These are phyloP conservation scores for Chaetorhynchus papuensis DNA, from an alignment of 2,113 vertebrate genomes.

Conservation along the genomic window DNA sequence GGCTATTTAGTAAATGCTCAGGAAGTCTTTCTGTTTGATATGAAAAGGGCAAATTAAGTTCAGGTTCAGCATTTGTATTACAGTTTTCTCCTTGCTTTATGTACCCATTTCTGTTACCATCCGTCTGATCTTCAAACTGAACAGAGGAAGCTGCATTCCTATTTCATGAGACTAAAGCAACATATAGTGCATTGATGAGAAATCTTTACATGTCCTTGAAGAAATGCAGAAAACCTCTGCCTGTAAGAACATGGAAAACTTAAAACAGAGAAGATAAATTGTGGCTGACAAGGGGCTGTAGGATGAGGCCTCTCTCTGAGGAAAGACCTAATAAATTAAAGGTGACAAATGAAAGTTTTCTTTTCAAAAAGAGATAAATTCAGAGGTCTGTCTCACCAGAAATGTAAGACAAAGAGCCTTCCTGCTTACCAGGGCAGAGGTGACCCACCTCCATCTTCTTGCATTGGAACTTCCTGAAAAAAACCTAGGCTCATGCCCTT, in stretches of 20 bases:
- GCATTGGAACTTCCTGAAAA: neutral
- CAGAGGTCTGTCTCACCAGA: neutral
- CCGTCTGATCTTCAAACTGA: neutral
- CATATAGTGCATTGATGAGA: neutral
- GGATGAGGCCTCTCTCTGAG: neutral
- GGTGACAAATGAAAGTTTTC: neutral
- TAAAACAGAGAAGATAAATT: neutral
- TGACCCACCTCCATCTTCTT: neutral
- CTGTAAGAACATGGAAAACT: neutral
- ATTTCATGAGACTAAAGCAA: neutral
- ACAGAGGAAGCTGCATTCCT: neutral
- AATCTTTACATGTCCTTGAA: neutral
- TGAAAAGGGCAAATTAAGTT: neutral
- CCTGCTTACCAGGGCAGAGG: neutral
- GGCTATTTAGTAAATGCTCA: neutral
- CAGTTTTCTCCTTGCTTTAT: neutral
- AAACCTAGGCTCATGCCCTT: neutral
- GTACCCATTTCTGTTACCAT: neutral
- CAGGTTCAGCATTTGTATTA: neutral
- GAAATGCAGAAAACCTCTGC: neutral
- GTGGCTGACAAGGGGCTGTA: neutral
- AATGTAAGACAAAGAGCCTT: neutral
- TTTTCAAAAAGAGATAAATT: neutral
- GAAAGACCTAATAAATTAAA: slow-evolving; percentile 24
- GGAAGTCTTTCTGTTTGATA: neutral